phyloP scores from a whole-genome alignment of 2,113 vertebrate species.

The Notothenia coriiceps region DNA sequence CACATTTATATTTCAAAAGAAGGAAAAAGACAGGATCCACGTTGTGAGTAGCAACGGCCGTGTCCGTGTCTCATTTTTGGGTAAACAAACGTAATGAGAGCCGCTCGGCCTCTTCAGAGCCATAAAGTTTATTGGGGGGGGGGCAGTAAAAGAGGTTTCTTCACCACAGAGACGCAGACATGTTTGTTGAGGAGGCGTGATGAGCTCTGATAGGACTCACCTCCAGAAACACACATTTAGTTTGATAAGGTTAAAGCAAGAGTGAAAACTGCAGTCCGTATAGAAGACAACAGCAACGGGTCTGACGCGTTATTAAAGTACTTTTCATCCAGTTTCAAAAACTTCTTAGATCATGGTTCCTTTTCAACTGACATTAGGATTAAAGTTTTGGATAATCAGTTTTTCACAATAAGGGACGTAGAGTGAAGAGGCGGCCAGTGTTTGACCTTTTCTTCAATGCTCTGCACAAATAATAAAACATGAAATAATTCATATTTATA shows the following conservation, averaged over 20 bases:
- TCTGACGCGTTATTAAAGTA: no score
- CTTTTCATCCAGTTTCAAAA: no score
- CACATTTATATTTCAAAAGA: not conserved
- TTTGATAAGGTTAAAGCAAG: not conserved
- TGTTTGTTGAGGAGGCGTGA: constrained; percentile 61
- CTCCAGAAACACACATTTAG: not conserved
- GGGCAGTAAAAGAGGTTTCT: constrained; percentile 71
- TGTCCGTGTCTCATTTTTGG: constrained; percentile 42
- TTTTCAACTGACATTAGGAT: no score
- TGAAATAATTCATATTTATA: no score
- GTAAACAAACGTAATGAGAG: constrained; percentile 69
- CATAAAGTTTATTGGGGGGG: constrained; percentile 80
- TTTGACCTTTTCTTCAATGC: no score
- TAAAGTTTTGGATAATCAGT: no score
- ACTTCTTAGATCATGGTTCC: no score
- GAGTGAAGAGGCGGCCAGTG: no score
- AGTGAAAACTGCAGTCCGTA: not conserved
- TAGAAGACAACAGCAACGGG: no score
- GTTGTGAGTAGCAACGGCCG: constrained; percentile 50
- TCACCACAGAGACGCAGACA: constrained; percentile 79
- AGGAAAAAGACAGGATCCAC: not conserved
- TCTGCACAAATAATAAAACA: no score
- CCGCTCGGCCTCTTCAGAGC: constrained; percentile 36
- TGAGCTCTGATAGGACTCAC: constrained; percentile 33
- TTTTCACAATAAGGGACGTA: no score